Evolutionary conservation across 2,888 invertebrate genomes (phyloP).

Genomic region (Lordiphosa fenestrarum): DNA sequence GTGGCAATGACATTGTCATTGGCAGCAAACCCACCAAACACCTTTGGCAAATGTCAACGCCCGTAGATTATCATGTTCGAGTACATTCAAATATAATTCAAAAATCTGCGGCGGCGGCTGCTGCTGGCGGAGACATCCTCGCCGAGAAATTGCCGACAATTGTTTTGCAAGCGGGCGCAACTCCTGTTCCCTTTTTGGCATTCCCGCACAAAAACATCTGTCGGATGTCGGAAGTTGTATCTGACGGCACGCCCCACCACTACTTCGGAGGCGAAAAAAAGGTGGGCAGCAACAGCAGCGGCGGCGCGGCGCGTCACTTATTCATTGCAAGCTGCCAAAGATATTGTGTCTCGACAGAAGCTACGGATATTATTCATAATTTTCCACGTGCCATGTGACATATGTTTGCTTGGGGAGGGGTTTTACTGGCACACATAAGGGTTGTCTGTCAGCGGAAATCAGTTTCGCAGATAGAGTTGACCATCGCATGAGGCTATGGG

Average conservation of each 20-base stretch:
- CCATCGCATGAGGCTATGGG: constrained; percentile 6
- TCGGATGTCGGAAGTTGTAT: constrained; percentile 76
- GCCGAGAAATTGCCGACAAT: constrained; percentile 57
- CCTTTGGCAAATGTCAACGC: constrained; percentile 65
- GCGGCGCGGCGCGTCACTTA: constrained; percentile 48
- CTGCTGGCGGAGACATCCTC: constrained; percentile 63
- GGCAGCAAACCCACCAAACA: constrained; percentile 39
- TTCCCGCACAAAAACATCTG: constrained; percentile 60
- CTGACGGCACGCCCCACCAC: constrained; percentile 72
- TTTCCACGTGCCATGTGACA: constrained; percentile 51
- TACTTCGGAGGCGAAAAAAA: constrained; percentile 28
- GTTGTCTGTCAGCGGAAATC: constrained; percentile 63
- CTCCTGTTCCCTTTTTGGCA: constrained; percentile 30
- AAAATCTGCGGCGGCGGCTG: constrained; percentile 36
- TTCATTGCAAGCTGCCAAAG: constrained; percentile 62
- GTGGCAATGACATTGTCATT: constrained; percentile 25
- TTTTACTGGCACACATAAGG: constrained; percentile 42
- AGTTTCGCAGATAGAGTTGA: constrained; percentile 24
- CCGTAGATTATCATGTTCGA: constrained; percentile 49
- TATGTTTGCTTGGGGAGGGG: constrained; percentile 8
- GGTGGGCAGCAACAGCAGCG: constrained; percentile 25
- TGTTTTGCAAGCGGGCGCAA: constrained; percentile 70
- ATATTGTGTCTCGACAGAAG: constrained; percentile 49
- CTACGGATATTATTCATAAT: constrained; percentile 76
- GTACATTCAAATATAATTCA: constrained; percentile 58